Base-by-base conservation (phyloP, 2,797 vertebrate genomes). In the Urocyon cinereoargenteus region DNA sequence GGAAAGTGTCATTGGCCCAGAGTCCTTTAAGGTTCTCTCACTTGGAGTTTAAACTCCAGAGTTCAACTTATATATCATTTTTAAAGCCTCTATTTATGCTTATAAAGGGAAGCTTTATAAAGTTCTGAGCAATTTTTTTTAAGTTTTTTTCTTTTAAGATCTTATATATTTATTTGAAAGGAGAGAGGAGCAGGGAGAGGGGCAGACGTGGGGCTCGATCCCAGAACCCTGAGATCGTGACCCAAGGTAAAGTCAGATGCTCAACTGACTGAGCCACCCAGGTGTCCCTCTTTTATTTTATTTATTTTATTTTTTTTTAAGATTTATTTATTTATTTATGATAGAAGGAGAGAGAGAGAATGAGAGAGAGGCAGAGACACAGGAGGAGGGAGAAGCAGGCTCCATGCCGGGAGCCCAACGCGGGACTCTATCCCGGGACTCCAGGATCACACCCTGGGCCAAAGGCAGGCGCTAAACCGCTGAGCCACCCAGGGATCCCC, bases 21-120 rank as follows among this genome's bases (percentile, higher is more conserved):
- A 45, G n/a, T 86, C 66, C 86, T 94, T 79, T 70, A 86, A 64
- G 19, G 4, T 36, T 83, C 49, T 88, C 40, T 83, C 45, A 62
- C 12, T 90, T 82, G 36, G 21, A 95, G 53, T 84, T 92, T 86
- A 91, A 93, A 93, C 11, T 75, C 40, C 49, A 40, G 91, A 55
- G 70, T 91, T 57, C 51, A 89, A 49, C 45, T 82, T 96, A 26
- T 0, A 12, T n/a, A 45, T 55, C 45, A 4, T 55, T 15, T 86
- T 91, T 86, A 87, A 90, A 90, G 31, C 64, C 15, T 85, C 4
- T 75, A 51, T 36, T 83, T 95, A 53, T 5, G 16, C 40, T 93
- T 90, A 61, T n/a, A 51, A 77, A 77, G 49, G 15, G 24, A 31
- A 51, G 15, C 26, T 77, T 77, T 77, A 51, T 77, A 77, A 73